Base-by-base conservation (phyloP, 1,140 invertebrate species). In the Aphelenchoides fujianensis region DNA sequence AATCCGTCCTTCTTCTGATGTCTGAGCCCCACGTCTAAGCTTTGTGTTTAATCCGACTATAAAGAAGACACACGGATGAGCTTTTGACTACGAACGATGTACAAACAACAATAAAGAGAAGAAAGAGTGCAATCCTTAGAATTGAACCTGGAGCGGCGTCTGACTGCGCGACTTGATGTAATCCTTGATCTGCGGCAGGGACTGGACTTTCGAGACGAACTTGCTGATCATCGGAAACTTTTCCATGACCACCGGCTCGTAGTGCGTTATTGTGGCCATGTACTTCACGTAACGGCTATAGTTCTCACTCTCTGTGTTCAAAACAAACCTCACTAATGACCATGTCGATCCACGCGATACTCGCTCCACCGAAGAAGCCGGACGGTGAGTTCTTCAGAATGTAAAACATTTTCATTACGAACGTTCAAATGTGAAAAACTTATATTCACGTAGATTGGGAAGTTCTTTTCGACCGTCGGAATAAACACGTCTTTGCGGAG, bases 401-500 rank as follows among this genome's bases (percentile, higher is more conserved):
- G n/a, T n/a, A n/a, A n/a, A n/a, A n/a, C n/a, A n/a, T n/a, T n/a
- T n/a, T n/a, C n/a, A n/a, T n/a, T n/a, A n/a, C n/a, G n/a, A n/a
- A n/a, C n/a, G n/a, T n/a, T n/a, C n/a, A n/a, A n/a, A n/a, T n/a
- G n/a, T n/a, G n/a, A n/a, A n/a, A n/a, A n/a, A n/a, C n/a, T n/a
- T n/a, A n/a, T n/a, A 30, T 68, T 69, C 12, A 30, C 64, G 61
- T 69, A 71, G 27, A 69, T 69, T 9, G 57, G 57, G 62, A 69
- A 69, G 67, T 68, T 71, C 61, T 69, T 69, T 27, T 69, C 67
- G 19, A 69, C 67, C 12, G 64, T 35, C 30, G 67, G 67, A 1
- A 69, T 30, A 69, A 69, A 71, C 67, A 69, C 9, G 12, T 69
- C 67, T 71, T 69, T 69, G 27, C 68, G 61, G 0, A 69, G 62